Evolutionary conservation across 2,888 invertebrate genomes (phyloP).

Genomic region (Lasioglossum figueresi): DNA sequence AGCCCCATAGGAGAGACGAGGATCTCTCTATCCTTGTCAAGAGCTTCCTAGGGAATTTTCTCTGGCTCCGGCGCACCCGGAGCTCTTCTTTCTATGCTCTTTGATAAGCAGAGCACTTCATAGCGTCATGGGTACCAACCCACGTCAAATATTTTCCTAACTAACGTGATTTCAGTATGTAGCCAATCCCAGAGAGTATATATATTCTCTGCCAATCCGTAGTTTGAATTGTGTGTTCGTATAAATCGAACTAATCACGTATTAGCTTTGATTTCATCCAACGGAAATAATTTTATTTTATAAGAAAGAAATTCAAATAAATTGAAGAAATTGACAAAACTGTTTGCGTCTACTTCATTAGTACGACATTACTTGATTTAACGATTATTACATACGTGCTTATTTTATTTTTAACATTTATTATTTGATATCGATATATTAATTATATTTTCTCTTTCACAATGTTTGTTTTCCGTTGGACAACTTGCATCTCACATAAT

Average conservation of each 20-base stretch:
- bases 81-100: neutral
- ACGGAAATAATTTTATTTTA: neutral
- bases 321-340: neutral
- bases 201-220: too few species aligned
- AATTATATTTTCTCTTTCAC: neutral
- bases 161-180: conserved; percentile 8
- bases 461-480: neutral
- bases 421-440: neutral
- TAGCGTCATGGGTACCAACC: neutral
- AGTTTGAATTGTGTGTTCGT: neutral
- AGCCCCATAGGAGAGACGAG: too few species aligned
- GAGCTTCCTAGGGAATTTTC: too few species aligned
- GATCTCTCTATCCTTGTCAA: too few species aligned
- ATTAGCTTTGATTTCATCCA: neutral
- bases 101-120: neutral
- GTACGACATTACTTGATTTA: neutral
- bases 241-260: conserved; percentile 33
- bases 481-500: neutral
- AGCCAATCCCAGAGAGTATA: conserved; percentile 43
- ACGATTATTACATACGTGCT: neutral
- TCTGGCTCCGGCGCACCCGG: too few species aligned
- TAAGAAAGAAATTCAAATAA: neutral
- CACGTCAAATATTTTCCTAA: neutral
- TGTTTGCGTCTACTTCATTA: neutral
- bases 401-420: neutral